phyloP scores from a whole-genome alignment of 1,140 invertebrate genomes.

The Drosophila elegans region DNA sequence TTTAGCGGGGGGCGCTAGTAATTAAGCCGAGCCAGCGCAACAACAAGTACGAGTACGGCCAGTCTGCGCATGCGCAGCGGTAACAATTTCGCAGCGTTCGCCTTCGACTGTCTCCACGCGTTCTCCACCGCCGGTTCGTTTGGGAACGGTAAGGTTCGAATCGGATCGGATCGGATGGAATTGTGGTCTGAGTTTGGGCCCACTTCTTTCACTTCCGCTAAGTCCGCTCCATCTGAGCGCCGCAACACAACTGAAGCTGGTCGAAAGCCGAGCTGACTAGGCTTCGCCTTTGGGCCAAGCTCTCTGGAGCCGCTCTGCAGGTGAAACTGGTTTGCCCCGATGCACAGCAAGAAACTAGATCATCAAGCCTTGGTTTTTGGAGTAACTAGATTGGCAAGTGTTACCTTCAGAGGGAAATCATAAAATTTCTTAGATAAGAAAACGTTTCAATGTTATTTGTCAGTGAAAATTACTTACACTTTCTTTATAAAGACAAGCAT shows the following conservation, averaged over 20 bases:
- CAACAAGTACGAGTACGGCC: slow-evolving; percentile 51
- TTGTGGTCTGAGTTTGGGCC: slow-evolving; percentile 2
- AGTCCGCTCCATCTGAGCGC: slow-evolving; percentile 70
- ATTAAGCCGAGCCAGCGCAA: slow-evolving; percentile 65
- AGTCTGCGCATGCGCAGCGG: slow-evolving; percentile 61
- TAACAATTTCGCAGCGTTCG: slow-evolving; percentile 41
- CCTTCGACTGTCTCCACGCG: background rate
- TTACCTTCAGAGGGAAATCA: too few relatives aligned
- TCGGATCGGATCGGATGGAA: slow-evolving; percentile 3
- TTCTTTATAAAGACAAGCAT: too few relatives aligned
- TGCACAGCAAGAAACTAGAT: slow-evolving; percentile 29
- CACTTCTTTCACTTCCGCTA: slow-evolving; percentile 28
- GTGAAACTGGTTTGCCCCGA: slow-evolving; percentile 61
- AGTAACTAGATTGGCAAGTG: background rate
- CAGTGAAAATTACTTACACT: too few relatives aligned
- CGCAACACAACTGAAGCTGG: slow-evolving; percentile 72
- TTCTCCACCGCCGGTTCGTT: slow-evolving; percentile 31
- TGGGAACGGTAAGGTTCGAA: slow-evolving; percentile 30
- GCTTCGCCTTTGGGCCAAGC: slow-evolving; percentile 40
- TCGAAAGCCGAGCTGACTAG: slow-evolving; percentile 22
- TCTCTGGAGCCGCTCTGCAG: slow-evolving; percentile 36
- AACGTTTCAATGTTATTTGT: too few relatives aligned
- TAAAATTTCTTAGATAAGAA: too few relatives aligned
- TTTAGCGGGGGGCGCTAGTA: slow-evolving; percentile 36
- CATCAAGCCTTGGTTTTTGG: background rate